phyloP scores from a whole-genome alignment of 2,797 vertebrate genomes.

The Astyanax mexicanus region DNA sequence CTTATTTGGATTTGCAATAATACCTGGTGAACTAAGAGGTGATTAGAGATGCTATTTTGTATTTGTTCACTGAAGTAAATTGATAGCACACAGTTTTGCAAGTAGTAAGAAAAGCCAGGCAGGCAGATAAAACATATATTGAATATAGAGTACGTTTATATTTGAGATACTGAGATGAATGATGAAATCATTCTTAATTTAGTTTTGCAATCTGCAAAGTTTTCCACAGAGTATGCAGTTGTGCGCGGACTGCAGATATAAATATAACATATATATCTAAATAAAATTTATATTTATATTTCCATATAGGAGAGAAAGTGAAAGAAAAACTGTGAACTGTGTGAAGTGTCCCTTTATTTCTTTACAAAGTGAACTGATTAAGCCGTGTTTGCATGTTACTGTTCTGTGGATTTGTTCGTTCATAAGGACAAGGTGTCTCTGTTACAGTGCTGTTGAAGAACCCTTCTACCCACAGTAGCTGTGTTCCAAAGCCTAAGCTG shows the following conservation, averaged over 20 bases:
- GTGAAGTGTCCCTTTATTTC: not conserved
- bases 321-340: slow-evolving; percentile 4
- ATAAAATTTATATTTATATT: slow-evolving; percentile 17
- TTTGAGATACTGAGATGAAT: slow-evolving; percentile 3
- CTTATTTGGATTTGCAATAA: slow-evolving; percentile 30
- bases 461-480: not conserved
- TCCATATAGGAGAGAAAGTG: not conserved
- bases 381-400: slow-evolving; percentile 24
- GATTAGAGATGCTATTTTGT: slow-evolving; percentile 8
- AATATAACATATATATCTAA: not conserved
- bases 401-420: slow-evolving; percentile 35
- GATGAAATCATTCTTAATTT: slow-evolving; percentile 19
- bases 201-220: slow-evolving; percentile 31
- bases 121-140: not conserved
- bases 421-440: not conserved
- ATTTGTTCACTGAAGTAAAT: slow-evolving; percentile 15
- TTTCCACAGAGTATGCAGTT: slow-evolving; percentile 8
- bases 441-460: slow-evolving; percentile 12
- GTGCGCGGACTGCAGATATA: slow-evolving; percentile 18
- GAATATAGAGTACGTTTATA: slow-evolving; percentile 32
- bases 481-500: too few species aligned
- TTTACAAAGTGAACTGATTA: slow-evolving; percentile 17
- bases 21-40: slow-evolving; percentile 31
- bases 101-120: not conserved
- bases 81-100: slow-evolving; percentile 44